These are phyloP conservation scores for Drosophila saltans DNA, from an alignment of 1,140 invertebrate species.

Conservation along the genomic window DNA sequence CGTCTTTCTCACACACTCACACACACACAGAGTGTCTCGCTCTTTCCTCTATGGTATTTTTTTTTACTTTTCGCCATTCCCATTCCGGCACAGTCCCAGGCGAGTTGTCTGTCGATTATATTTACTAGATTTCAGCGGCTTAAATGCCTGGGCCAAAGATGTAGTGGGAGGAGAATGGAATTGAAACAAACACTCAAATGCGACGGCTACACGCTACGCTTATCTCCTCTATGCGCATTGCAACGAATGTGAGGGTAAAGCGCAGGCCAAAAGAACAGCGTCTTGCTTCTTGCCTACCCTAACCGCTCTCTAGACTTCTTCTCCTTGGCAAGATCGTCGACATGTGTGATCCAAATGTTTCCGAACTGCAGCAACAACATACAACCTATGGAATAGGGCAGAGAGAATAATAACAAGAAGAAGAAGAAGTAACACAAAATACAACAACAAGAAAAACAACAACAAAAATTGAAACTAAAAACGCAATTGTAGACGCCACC, in stretches of 20 bases:
- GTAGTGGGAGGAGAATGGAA: slow-evolving; percentile 35
- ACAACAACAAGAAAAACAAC: slow-evolving; percentile 23
- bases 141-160: slow-evolving; percentile 54
- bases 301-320: not conserved
- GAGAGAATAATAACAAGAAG: slow-evolving; percentile 30
- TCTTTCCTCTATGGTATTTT: slow-evolving; percentile 14
- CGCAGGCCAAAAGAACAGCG: slow-evolving; percentile 22
- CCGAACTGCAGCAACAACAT: slow-evolving; percentile 28
- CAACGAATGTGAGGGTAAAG: slow-evolving; percentile 33
- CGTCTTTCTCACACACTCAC: not conserved
- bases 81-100: slow-evolving; percentile 32
- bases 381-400: slow-evolving; percentile 42
- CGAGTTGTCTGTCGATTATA: slow-evolving; percentile 48
- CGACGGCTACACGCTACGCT: slow-evolving; percentile 23
- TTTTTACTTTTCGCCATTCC: slow-evolving; percentile 39
- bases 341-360: slow-evolving; percentile 78
- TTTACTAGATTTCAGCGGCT: slow-evolving; percentile 72
- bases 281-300: slow-evolving; percentile 5
- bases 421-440: slow-evolving; percentile 10
- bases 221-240: slow-evolving; percentile 49
- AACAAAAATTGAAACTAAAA: slow-evolving; percentile 58
- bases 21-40: not conserved
- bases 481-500: slow-evolving; percentile 46
- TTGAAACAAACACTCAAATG: not conserved
- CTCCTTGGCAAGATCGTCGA: slow-evolving; percentile 47